Percentiles rank a stretch among this genome's conserved stretches.
Evolutionary conservation across 2,797 vertebrate species (phyloP).

Genomic region (Anableps anableps): DNA sequence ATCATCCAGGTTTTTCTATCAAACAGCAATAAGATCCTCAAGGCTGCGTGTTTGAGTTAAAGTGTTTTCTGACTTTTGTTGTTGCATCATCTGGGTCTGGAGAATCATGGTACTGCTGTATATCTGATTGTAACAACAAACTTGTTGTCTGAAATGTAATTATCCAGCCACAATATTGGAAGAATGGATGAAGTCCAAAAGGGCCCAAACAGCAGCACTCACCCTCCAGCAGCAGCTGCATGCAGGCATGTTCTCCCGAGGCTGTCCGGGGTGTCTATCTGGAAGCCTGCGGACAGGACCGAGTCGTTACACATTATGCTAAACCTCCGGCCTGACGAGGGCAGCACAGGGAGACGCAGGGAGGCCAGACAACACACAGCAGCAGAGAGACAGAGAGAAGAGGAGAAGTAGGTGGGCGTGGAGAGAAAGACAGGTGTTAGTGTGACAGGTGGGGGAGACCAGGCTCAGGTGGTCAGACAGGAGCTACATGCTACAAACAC

Average conservation of each 20-base stretch:
- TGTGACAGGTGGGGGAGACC: constrained; percentile 28
- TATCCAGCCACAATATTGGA: background rate
- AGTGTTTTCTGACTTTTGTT: no score
- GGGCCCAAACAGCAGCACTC: constrained; percentile 66
- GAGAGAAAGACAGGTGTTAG: constrained; percentile 60
- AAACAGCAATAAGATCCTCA: no score
- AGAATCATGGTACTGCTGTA: no score
- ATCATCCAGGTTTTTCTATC: no score
- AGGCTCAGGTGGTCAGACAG: constrained; percentile 36
- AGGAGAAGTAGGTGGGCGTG: constrained; percentile 17
- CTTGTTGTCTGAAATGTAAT: background rate
- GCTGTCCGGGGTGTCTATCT: constrained; percentile 95
- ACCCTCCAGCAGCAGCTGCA: constrained; percentile 97
- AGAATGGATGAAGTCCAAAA: background rate
- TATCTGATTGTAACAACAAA: no score
- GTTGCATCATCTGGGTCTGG: no score
- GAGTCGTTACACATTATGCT: constrained; percentile 95
- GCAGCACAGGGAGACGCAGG: constrained; percentile 40
- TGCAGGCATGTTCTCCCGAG: constrained; percentile 97
- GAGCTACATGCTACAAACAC: background rate
- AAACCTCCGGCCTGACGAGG: constrained; percentile 90
- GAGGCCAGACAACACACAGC: constrained; percentile 54
- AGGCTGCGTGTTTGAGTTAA: no score
- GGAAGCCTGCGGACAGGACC: constrained; percentile 98
- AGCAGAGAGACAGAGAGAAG: constrained; percentile 20